phyloP scores from a whole-genome alignment of 2,113 vertebrate genomes.

The Callopanchax toddi region DNA sequence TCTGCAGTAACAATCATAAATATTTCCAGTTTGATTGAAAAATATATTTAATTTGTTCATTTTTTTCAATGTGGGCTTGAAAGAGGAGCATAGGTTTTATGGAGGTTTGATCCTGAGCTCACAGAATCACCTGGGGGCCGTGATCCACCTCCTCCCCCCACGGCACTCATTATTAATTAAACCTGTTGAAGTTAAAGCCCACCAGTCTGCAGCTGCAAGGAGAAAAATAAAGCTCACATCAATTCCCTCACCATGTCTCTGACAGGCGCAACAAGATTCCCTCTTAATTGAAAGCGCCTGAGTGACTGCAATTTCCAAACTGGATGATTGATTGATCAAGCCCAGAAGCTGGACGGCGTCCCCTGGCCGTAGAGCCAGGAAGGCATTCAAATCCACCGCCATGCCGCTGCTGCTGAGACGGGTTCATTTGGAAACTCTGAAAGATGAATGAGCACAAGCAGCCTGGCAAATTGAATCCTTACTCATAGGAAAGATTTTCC shows the following conservation, averaged over 20 bases:
- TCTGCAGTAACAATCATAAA: too few species aligned
- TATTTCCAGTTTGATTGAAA: background rate
- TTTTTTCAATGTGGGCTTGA: background rate
- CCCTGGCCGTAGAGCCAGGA: background rate
- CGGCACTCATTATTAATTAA: conserved; percentile 37
- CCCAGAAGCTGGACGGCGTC: background rate
- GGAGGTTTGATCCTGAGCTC: conserved; percentile 10
- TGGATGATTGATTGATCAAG: conserved; percentile 48
- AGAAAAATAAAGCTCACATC: conserved; percentile 36
- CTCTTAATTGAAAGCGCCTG: conserved; percentile 28
- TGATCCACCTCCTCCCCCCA: conserved; percentile 3
- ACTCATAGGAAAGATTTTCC: conserved; percentile 12
- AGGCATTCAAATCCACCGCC: background rate
- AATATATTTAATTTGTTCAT: background rate
- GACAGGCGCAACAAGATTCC: conserved; percentile 35
- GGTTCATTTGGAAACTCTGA: conserved; percentile 2
- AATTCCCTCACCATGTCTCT: conserved; percentile 6
- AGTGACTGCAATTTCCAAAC: conserved; percentile 32
- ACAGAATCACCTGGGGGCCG: background rate
- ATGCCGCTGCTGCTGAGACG: background rate
- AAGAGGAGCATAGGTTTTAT: background rate
- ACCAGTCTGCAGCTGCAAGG: conserved; percentile 8
- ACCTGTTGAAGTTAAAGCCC: conserved; percentile 22
- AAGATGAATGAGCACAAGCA: conserved; percentile 29
- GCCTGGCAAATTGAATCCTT: conserved; percentile 44